A percentile compares a stretch with the other conserved stretches of the same genome.
Evolutionary conservation across 2,113 vertebrate species (phyloP).

Genomic region (Cyphomyrus discorhynchus): DNA sequence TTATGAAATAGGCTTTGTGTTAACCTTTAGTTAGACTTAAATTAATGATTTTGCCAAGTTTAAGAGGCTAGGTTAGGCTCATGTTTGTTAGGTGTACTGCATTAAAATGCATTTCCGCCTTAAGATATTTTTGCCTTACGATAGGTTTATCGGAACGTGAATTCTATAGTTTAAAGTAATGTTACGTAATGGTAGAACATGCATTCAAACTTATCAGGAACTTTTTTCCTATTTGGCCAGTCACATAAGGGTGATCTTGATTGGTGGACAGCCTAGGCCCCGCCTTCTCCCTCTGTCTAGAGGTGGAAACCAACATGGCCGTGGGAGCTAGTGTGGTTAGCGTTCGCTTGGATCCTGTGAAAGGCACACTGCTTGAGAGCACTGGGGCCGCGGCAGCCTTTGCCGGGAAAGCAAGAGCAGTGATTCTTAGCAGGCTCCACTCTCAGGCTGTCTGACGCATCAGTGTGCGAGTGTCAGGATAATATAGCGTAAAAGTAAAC

Average conservation of each 20-base stretch:
- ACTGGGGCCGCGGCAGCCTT: neutral
- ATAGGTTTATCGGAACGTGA: neutral
- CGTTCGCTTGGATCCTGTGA: neutral
- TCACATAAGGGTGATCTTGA: neutral
- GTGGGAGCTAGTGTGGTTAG: neutral
- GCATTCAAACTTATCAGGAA: neutral
- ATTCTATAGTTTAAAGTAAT: neutral
- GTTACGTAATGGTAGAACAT: neutral
- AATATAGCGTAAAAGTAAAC: neutral
- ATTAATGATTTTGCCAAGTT: no score
- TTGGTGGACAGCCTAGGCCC: neutral
- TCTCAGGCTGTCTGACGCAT: neutral
- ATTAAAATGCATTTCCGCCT: neutral
- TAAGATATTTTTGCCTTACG: neutral
- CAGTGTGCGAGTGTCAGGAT: neutral
- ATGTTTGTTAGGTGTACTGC: neutral
- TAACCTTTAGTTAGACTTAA: no score
- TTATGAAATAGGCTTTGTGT: neutral
- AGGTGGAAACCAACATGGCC: neutral
- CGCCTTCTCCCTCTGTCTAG: neutral
- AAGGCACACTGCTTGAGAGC: neutral
- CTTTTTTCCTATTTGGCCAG: neutral
- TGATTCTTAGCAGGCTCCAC: neutral
- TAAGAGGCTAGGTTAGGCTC: neutral
- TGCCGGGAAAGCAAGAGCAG: neutral